A percentile compares a stretch with the other conserved stretches of the same genome.
Evolutionary conservation across 2,113 vertebrate genomes (phyloP).

Genomic region (Thymallus thymallus): DNA sequence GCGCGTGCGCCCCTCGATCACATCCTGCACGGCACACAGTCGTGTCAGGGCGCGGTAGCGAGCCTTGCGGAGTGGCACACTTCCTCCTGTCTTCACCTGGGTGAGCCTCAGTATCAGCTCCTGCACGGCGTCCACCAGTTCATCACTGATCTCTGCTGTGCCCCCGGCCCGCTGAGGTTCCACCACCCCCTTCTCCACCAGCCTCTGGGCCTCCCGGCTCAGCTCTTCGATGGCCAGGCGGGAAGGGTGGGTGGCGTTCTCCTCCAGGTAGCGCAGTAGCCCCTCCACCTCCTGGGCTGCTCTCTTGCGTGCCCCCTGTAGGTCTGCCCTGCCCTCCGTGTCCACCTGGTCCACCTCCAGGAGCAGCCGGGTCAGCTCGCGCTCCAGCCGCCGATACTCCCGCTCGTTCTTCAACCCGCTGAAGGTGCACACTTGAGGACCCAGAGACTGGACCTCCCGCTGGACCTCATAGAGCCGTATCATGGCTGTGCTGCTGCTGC

Average conservation of each 20-base stretch:
- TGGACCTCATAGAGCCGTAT: constrained; percentile 88
- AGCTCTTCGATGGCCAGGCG: constrained; percentile 85
- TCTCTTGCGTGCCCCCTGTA: constrained; percentile 87
- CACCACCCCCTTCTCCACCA: constrained; percentile 83
- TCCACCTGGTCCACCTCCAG: constrained; percentile 95
- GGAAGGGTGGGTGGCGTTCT: constrained; percentile 88
- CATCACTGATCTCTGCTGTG: constrained; percentile 73
- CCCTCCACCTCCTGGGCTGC: constrained; percentile 88
- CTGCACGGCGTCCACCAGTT: constrained; percentile 90
- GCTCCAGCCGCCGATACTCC: constrained; percentile 88
- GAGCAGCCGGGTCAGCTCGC: constrained; percentile 83
- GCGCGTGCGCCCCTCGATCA: constrained; percentile 82
- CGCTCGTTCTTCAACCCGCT: constrained; percentile 86
- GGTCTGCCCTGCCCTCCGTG: constrained; percentile 85
- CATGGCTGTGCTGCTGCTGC: constrained; percentile 80
- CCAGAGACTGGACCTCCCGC: constrained; percentile 83
- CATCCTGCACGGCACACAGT: constrained; percentile 89
- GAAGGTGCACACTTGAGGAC: constrained; percentile 86
- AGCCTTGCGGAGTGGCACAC: constrained; percentile 85
- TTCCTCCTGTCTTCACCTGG: constrained; percentile 91
- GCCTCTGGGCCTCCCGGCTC: constrained; percentile 80
- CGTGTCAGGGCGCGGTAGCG: constrained; percentile 88
- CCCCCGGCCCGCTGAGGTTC: constrained; percentile 79
- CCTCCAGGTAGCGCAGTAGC: constrained; percentile 89
- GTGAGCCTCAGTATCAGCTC: constrained; percentile 87